Base-by-base conservation (phyloP, 2,888 invertebrate species). In the Spodoptera exigua region DNA sequence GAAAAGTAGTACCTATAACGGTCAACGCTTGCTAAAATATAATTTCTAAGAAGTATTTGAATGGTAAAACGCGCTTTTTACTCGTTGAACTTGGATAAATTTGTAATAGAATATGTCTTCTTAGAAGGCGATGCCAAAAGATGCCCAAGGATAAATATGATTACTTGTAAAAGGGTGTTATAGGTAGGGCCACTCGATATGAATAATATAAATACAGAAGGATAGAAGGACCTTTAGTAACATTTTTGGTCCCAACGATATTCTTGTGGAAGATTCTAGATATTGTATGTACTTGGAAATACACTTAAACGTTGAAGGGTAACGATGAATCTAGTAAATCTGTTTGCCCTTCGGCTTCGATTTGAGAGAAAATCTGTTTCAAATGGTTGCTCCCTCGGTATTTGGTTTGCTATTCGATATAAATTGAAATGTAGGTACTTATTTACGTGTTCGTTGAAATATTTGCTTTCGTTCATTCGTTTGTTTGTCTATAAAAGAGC, bases 241-340 rank as follows among this genome's bases (percentile, higher is more conserved):
- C 12, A 48, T 18, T 44, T 51, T 40, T 44, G 17, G 36, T 32
- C 44, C 37, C 21, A 13, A 16, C 16, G 43, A 4, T 12, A 51
- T 49, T 53, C 63, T 37, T 34, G 13, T 17, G 11, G 0, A 39
- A 2, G 14, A 39, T 37, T 52, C 32, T 55, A 49, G 41, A 45
- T 37, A 27, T 64, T 40, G 16, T 14, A 47, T 40, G 16, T 14
- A 47, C 27, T 46, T 12, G 36, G 36, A 49, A 45, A 48, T 62
- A 47, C 35, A 52, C 13, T 37, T 27, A 44, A 66, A 60, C 67
- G 43, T 44, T 35, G 21, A 53, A 46, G n/a, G 45, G 47, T 55
- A 45, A 61, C 35, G 45, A 51, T 43, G 37, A 44, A 37, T 47
- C 40, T 43, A 12, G 43, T 43, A 44, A 53, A 54, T 46, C 11